These are phyloP conservation scores for Thripadectes ignobilis DNA, from an alignment of 2,797 vertebrate species.

Conservation along the genomic window DNA sequence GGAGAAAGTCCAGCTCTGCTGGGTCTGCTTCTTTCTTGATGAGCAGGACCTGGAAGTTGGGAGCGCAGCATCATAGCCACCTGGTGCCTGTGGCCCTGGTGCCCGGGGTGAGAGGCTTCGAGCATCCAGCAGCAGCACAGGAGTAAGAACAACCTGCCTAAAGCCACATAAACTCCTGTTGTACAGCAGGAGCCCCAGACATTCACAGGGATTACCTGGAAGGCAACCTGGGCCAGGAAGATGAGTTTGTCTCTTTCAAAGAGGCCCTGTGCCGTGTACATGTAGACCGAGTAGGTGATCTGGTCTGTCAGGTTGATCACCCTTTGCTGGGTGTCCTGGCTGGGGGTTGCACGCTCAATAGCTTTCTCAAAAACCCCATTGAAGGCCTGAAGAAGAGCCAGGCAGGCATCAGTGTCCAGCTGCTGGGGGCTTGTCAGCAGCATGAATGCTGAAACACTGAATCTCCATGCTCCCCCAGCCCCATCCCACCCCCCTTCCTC, in stretches of 20 bases:
- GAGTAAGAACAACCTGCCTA: background rate
- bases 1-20: conserved; percentile 74
- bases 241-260: conserved; percentile 81
- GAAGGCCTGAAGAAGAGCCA: conserved; percentile 69
- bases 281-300: conserved; percentile 75
- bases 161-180: accelerated
- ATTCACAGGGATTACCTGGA: conserved; percentile 65
- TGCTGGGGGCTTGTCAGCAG: background rate
- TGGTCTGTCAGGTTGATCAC: conserved; percentile 75
- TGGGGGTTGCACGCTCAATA: conserved; percentile 43
- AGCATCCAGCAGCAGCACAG: background rate
- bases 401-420: background rate
- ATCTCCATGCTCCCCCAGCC: accelerated
- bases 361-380: conserved; percentile 75
- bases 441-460: background rate
- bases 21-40: conserved; percentile 76
- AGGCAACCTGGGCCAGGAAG: conserved; percentile 77
- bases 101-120: accelerated
- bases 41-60: conserved; percentile 58
- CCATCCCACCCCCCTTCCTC: background rate
- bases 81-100: accelerated
- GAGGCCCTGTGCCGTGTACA: conserved; percentile 74
- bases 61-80: accelerated
- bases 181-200: background rate
- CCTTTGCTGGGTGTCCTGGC: conserved; percentile 49